Evolutionary conservation across 2,113 vertebrate genomes (phyloP).

Genomic region (Bos indicus): DNA sequence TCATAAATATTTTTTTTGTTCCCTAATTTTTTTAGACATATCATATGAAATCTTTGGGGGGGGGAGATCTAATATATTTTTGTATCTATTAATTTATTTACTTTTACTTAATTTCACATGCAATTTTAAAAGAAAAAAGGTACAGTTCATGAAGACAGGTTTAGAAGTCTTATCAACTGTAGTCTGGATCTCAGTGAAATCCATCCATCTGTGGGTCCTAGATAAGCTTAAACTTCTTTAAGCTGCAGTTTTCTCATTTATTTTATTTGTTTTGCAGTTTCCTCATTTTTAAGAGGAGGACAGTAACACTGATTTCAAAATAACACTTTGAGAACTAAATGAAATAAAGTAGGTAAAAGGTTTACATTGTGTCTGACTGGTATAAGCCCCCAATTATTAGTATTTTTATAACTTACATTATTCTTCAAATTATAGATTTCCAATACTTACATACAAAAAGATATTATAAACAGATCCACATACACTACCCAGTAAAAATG

Average conservation of each 20-base stretch:
- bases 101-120: background rate
- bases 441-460: background rate
- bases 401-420: background rate
- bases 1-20: background rate
- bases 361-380: background rate
- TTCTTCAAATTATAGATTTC: background rate
- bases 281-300: background rate
- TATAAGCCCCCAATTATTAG: background rate
- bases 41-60: background rate
- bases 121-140: background rate
- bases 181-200: background rate
- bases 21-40: background rate
- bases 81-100: background rate
- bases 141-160: background rate
- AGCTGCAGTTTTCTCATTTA: background rate
- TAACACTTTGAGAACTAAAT: background rate
- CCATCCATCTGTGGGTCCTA: background rate
- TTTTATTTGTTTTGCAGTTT: background rate
- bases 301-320: conserved; percentile 6
- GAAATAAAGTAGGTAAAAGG: background rate
- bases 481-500: background rate
- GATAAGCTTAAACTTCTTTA: background rate
- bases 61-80: background rate
- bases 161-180: background rate
- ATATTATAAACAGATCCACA: background rate